These are phyloP conservation scores for Montifringilla adamsi DNA, from an alignment of 2,113 vertebrate species.

Conservation along the genomic window DNA sequence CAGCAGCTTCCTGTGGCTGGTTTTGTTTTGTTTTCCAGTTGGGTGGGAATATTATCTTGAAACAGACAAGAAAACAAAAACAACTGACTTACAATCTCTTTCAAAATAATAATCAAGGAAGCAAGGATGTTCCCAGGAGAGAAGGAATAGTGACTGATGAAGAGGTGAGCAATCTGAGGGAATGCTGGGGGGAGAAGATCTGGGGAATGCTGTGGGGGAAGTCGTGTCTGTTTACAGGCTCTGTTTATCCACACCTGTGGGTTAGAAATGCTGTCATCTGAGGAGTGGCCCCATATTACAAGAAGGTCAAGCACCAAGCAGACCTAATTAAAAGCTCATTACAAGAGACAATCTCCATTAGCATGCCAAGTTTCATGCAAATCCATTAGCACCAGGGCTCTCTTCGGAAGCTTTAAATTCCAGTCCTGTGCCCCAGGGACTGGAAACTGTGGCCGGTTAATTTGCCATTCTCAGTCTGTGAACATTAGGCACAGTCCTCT, in stretches of 20 bases:
- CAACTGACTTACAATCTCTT: not conserved
- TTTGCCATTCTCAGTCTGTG: conserved; percentile 65
- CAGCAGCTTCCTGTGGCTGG: not conserved
- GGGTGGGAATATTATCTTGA: not conserved
- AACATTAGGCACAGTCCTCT: conserved; percentile 70
- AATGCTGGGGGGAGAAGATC: not conserved
- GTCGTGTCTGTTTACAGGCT: not conserved
- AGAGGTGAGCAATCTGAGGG: not conserved
- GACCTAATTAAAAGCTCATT: conserved; percentile 81
- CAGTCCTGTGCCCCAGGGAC: conserved; percentile 62
- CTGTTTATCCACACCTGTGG: conserved; percentile 36
- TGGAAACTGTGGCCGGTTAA: conserved; percentile 66
- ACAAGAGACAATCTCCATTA: conserved; percentile 74
- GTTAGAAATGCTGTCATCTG: conserved; percentile 38
- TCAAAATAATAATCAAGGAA: not conserved
- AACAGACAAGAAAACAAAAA: not conserved
- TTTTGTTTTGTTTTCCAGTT: not conserved
- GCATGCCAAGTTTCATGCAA: conserved; percentile 72
- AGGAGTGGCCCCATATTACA: conserved; percentile 50
- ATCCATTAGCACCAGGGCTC: conserved; percentile 66
- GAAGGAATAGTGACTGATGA: not conserved
- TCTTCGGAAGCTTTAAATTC: conserved; percentile 69
- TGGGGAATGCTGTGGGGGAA: not conserved
- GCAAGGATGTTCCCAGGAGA: not conserved
- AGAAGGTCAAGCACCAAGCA: conserved; percentile 75